Percentiles rank a stretch among this genome's conserved stretches.
These are phyloP conservation scores for Cirrhinus mrigala DNA, from an alignment of 2,797 vertebrate genomes.

Conservation along the genomic window DNA sequence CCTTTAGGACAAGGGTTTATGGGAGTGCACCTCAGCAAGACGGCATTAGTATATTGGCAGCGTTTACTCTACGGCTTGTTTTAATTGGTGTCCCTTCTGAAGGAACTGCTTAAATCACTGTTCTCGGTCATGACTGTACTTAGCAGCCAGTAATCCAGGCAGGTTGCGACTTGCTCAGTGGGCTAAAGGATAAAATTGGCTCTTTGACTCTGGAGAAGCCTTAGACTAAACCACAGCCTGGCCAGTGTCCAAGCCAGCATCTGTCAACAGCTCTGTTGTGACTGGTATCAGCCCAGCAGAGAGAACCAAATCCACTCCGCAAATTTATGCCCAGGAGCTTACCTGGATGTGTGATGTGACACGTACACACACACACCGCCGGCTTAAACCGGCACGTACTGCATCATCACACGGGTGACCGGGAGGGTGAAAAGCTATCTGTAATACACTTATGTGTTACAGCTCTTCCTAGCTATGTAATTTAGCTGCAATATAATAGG, in stretches of 20 bases:
- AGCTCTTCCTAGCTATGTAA: neutral
- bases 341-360: conserved; percentile 29
- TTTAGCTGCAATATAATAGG: conserved; percentile 19
- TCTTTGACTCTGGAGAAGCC: conserved; percentile 74
- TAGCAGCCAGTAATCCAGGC: conserved; percentile 54
- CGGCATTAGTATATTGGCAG: conserved; percentile 28
- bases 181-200: conserved; percentile 71
- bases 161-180: conserved; percentile 72
- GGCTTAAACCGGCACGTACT: conserved; percentile 3
- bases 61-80: conserved; percentile 4
- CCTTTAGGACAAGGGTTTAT: conserved; percentile 25
- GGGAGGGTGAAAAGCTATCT: neutral
- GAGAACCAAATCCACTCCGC: conserved; percentile 67
- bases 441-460: conserved; percentile 4
- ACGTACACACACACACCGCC: neutral
- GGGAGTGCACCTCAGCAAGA: neutral
- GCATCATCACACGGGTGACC: neutral
- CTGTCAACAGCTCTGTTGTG: conserved; percentile 68
- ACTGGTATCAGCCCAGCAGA: conserved; percentile 70
- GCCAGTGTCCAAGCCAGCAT: conserved; percentile 67
- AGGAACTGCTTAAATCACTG: conserved; percentile 29
- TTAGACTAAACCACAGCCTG: conserved; percentile 72
- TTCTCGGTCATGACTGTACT: conserved; percentile 24
- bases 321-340: conserved; percentile 35
- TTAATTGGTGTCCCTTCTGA: conserved; percentile 34